Base-by-base conservation (phyloP, 1,140 invertebrate species). In the Phenacoccus solenopsis region DNA sequence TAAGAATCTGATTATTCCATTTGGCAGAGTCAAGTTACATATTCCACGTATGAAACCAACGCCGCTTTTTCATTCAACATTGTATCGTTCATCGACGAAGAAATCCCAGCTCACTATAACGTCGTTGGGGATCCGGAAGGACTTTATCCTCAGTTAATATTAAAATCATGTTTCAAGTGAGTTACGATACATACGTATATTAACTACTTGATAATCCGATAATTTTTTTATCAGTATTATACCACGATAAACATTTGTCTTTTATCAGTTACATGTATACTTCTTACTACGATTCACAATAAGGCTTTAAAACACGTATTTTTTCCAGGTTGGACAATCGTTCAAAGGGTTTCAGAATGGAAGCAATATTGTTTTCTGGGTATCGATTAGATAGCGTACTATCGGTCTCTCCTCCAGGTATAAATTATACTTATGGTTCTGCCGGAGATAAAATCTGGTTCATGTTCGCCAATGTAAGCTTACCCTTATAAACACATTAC, bases 291-390 rank as follows among this genome's bases (percentile, higher is more conserved):
- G n/a, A n/a, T n/a, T n/a, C n/a, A n/a, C n/a, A n/a, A n/a, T n/a
- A n/a, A n/a, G n/a, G n/a, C n/a, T n/a, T 49, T n/a, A 49, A 25
- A 28, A 64, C 4, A 64, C 25, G 16, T 67, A 10, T 22, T 79
- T 79, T 73, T 73, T 84, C 82, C 72, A 86, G 84, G 84, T 85
- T 85, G 77, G 81, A 81, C 32, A 77, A 79, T 72, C 77, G 80
- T 49, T 78, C 82, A 0, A 85, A 84, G 5, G 83, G 83, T n/a
- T 73, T 86, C 0, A 78, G 84, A 1, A 72, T 86, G 24, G 85
- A 86, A 78, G 79, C 84, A 0, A 81, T 81, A 3, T 76, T 86
- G 1, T 86, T 86, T 73, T 86, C 85, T n/a, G 85, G 85, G 5
- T 86, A 84, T 73, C 81, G 84, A 73, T 73, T 85, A 16, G 77